Base-by-base conservation (phyloP, 2,113 vertebrate species). In the Campylomormyrus tamandua region DNA sequence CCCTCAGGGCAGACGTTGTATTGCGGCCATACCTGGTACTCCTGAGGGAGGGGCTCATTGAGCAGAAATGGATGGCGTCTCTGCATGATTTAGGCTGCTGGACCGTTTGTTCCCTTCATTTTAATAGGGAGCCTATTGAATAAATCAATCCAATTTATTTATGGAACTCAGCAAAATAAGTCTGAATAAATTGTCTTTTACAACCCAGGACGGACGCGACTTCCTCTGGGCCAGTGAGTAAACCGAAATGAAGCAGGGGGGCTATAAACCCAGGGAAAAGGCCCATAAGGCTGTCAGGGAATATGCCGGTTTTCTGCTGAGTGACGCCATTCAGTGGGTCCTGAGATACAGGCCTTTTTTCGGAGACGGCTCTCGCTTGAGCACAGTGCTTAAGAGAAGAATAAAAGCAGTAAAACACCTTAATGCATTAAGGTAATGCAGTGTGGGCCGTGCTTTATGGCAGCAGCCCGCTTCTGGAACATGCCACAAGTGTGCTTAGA, bases 361-460 rank as follows among this genome's bases (percentile, higher is more conserved):
- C 77, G 13, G 21, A 83, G 50, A 45, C 4, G 89, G 35, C 70
- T 39, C 84, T 87, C 45, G n/a, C 46, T 3, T n/a, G 24, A 31
- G 39, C 24, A 52, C 66, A 46, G 49, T 27, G 52, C 24, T 84
- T 58, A 49, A 87, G 70, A 87, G 88, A 87, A 70, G 87, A 91
- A 93, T 92, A 93, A 94, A 94, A 94, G 93, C 91, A 39, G 87
- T 93, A 91, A 93, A 94, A 92, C 93, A 93, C 89, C 92, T 94
- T 92, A 94, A 93, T 94, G 94, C 93, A 95, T 94, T 94, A 94
- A 92, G 92, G 92, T 93, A 95, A 95, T 94, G 91, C 62, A 2
- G 42, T 91, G 90, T 15, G 80, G 83, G 91, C 8, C 11, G 87
- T 48, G 46, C 94, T 95, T 94, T 94, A 95, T 92, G 94, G 93